Evolutionary conservation across 2,113 vertebrate genomes (phyloP), one percentile per base, ranked within the genome.

Genomic region (Poeciliopsis prolifica): DNA sequence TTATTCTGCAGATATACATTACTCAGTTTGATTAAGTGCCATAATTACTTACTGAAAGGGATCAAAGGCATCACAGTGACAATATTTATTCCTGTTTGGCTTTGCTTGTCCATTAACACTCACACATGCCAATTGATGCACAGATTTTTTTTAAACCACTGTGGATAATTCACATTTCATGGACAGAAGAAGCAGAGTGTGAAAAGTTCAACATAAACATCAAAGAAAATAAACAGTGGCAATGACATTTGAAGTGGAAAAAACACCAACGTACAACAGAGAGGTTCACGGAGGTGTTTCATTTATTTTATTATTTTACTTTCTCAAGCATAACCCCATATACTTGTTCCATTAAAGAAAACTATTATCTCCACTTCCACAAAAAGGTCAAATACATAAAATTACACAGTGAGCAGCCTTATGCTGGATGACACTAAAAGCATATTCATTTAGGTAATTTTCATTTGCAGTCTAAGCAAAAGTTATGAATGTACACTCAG

Each of bases 171-270:
- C 88, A 87, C 74, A 90, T 91, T 93, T 92, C 88, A 92, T 92
- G 73, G 91, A 94, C 88, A 90, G 86, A 93, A 84, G 89, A 92
- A 94, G 87, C 91, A 85, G 90, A 92, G 92, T 94, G 92, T 94
- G 92, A 82, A 94, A 94, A 94, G 94, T 95, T 94, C 92, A 94
- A 91, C 82, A 92, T 86, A 93, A 94, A 94, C 90, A 93, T 92
- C 85, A 92, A 82, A 83, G 88, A 91, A 92, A 94, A 93, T 94
- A 87, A 93, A 93, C 82, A 89, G 75, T 83, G 61, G 90, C 88
- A 86, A 90, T 94, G 93, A 93, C 93, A 94, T 94, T 94, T 93
- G 91, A 93, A 94, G 93, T 87, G 58, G 89, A 93, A 93, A 7
- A 48, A 72, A 79, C 77, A 60, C 70, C 80, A 81, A 87, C 87